Evolutionary conservation across 2,888 invertebrate species (phyloP).

Genomic region (Hyposoter didymator): DNA sequence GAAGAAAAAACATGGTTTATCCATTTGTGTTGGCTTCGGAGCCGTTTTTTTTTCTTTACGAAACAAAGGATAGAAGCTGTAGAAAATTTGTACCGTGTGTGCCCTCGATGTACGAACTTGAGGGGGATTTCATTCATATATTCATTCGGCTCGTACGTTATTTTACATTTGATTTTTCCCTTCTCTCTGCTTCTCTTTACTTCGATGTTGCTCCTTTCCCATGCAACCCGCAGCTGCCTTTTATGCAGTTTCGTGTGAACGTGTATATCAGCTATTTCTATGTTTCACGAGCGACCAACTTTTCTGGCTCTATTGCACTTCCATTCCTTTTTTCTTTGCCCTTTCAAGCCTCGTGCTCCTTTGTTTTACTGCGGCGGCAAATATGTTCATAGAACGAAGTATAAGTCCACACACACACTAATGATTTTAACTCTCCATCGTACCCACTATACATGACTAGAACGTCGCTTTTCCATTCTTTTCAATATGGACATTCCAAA

Average conservation of each 20-base stretch:
- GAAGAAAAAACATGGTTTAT: slow-evolving; percentile 16
- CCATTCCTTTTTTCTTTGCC: slow-evolving; percentile 30
- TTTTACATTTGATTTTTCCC: slow-evolving; percentile 54
- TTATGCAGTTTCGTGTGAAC: slow-evolving; percentile 9
- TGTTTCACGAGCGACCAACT: slow-evolving; percentile 22
- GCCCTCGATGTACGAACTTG: slow-evolving; percentile 36
- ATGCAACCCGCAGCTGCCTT: slow-evolving; percentile 24
- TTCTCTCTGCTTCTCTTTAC: neutral
- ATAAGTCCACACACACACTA: neutral
- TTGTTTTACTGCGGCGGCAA: slow-evolving; percentile 57
- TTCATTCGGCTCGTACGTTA: slow-evolving; percentile 61
- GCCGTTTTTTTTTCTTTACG: neutral
- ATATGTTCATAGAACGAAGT: slow-evolving; percentile 20
- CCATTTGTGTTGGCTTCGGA: slow-evolving; percentile 29
- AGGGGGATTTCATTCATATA: slow-evolving; percentile 67
- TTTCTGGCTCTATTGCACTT: slow-evolving; percentile 30
- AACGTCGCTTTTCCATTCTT: neutral
- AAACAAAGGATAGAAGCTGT: slow-evolving; percentile 10
- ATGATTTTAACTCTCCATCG: neutral
- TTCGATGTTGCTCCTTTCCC: slow-evolving; percentile 18
- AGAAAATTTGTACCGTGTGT: slow-evolving; percentile 8
- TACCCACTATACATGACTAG: neutral
- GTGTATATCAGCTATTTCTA: neutral
- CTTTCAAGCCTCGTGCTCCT: slow-evolving; percentile 11
- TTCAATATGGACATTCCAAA: neutral